Base-by-base conservation (phyloP, 64 coral and sea anemone genomes). In the Astreopora myriophthalma region DNA sequence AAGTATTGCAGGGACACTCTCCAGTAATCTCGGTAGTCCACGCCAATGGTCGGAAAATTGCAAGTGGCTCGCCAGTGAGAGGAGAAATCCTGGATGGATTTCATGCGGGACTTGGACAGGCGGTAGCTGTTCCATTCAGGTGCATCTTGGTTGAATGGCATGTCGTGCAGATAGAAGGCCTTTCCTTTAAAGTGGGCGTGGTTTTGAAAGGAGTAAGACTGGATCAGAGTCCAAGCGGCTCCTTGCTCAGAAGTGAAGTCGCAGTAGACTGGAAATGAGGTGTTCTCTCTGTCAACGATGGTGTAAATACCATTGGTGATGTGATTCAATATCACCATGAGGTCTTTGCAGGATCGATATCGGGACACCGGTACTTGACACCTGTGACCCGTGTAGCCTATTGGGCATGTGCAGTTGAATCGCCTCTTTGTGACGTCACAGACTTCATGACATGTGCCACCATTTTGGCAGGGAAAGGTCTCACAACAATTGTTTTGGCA, bases 41-140 rank as follows among this genome's bases (percentile, higher is more conserved):
- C 40, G 1, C 34, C 34, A 36, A 19, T 20, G 14, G 23, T 27
- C 14, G 64, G 79, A 38, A 74, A 92, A 37, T 76, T 90, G 25
- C 88, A 90, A 1, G 88, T 90, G 14, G 74, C 35, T 30, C 88
- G 73, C 72, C 74, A 90, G 60, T 90, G 88, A 32, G 74, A 80
- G 24, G 88, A 80, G 8, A 29, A 1, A 14, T 36, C 32, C 42
- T 48, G 35, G 34, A 90, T 34, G n/a, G 38, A 32, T 36, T 73
- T 49, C 73, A 90, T 76, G 37, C 76, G 87, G 22, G 52, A 27
- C 30, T 8, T 37, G 2, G 87, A 66, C 87, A 89, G 57, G 34
- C 73, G 71, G 23, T 90, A 90, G 5, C 10, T 17, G 68, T 73
- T 49, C 77, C 76, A 91, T 29, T 85, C 70, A 19, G 78, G 89